Conservation (phyloP, 2,888 invertebrate species). For the Rotaria sp. region DNA sequence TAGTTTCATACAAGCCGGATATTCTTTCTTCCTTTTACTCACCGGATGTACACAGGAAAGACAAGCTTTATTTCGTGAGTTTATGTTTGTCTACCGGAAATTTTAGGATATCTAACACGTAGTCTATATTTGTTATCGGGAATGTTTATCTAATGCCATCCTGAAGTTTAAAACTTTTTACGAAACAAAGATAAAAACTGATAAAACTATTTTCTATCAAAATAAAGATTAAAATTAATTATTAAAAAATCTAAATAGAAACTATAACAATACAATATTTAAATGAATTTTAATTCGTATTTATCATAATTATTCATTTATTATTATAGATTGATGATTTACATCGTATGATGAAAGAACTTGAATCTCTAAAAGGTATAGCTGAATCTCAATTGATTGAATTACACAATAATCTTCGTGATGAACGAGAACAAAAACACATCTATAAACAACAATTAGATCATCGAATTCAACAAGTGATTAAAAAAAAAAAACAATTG, state of each 20-base stretch:
- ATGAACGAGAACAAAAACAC: conserved; percentile 90
- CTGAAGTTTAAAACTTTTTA: neutral
- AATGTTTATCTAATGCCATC: neutral
- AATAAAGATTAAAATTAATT: too few species aligned
- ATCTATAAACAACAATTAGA: conserved; percentile 87
- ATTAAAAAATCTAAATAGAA: too few species aligned
- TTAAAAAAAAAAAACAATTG: neutral
- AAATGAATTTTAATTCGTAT: too few species aligned
- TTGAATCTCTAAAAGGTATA: conserved; percentile 78
- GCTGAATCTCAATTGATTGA: conserved; percentile 94
- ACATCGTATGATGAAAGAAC: conserved; percentile 65
- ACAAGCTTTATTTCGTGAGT: neutral
- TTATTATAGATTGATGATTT: neutral
- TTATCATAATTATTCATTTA: neutral
- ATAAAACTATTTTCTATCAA: too few species aligned
- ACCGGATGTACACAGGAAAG: neutral
- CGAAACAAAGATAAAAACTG: too few species aligned
- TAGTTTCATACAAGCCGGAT: neutral
- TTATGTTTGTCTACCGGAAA: neutral
- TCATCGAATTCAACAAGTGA: conserved; percentile 55
- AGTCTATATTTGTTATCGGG: neutral
- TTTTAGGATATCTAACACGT: neutral
- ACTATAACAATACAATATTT: too few species aligned
- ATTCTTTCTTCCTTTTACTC: neutral
- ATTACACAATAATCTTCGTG: conserved; percentile 82